Evolutionary conservation across 2,888 invertebrate genomes (phyloP), one percentile per base, ranked within the genome.

Genomic region (Ptilodon capucinus): DNA sequence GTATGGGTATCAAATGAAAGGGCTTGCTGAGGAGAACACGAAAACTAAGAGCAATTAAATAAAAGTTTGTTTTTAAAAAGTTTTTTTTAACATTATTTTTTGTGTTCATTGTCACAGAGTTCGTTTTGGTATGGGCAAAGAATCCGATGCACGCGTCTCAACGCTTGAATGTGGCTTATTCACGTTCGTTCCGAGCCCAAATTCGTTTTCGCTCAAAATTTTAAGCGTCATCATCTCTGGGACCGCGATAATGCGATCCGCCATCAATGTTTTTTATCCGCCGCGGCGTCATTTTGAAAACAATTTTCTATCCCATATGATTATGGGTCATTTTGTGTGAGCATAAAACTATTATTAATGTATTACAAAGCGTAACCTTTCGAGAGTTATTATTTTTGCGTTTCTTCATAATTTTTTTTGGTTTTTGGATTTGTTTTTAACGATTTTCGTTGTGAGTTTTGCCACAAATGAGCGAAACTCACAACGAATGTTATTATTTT

Each of bases 231-330:
- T 87, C 86, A 84, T 64, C 64, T 46, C 67, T 52, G 51, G 73
- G 73, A 57, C 78, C 40, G n/a, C n/a, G n/a, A 48, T 65, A 83
- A 86, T 84, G 84, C 69, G 82, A 79, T 68, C 64, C 67, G 63
- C 76, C 81, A 87, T 86, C 80, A 83, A 79, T 72, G n/a, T 80
- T 88, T 88, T 85, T 87, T 81, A 60, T 48, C 64, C 60, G 51
- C 63, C 30, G 56, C 57, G 45, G 54, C 81, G 74, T 86, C 73
- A 84, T 85, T 86, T 84, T 78, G 74, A 79, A 87, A 87, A 88
- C 81, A 86, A 90, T 89, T 86, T 86, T 85, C 88, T 90, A 89
- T 89, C 84, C 84, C 80, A 75, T 87, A 79, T 87, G 84, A 90
- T 89, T 89, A 88, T 79, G 82, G 83, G 78, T 85, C 78, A 88